Base-by-base conservation (phyloP, 2,113 vertebrate species). In the Mormyrus lacerda region DNA sequence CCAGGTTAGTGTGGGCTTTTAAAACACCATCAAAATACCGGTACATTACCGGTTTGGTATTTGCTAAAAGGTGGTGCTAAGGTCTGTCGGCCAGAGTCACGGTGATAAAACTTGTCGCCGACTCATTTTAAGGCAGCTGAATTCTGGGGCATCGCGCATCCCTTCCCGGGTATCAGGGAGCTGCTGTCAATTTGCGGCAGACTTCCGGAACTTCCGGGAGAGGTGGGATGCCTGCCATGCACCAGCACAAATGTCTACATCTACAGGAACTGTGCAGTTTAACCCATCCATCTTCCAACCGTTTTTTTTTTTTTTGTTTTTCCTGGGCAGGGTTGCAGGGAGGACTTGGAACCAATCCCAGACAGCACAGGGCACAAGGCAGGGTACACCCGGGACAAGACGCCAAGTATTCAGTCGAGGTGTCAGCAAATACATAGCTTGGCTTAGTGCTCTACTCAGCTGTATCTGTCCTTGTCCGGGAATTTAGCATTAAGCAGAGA, bases 401-500 rank as follows among this genome's bases (percentile, higher is more conserved):
- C 9, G 73, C 35, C 35, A 69, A 69, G 61, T 31, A 69, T 69
- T 69, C 61, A 69, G n/a, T 69, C 10, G n/a, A 69, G 61, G n/a
- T 69, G 27, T 69, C 61, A 69, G 61, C 61, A 69, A 69, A 69
- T 31, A 13, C 61, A 69, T 79, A 79, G 35, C 45, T 27, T 48
- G 45, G 24, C 42, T 61, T 85, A 58, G 85, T 31, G 15, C 27
- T 39, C 50, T 24, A 31, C 31, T 85, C 19, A 35, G 45, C 21
- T 55, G 47, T 45, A 21, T 51, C 89, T 45, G 84, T 44, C 24
- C 61, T 76, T 73, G 58, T 69, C 44, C 3, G 24, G 27, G 45
- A 69, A 86, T 86, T 86, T 61, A 86, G 84, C 58, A 44, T 69
- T 44, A 89, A 79, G 39, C 83, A 45, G 53, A 65, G 48, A 69